These are phyloP conservation scores for Microplitis deprimator DNA, from an alignment of 2,888 invertebrate genomes.

Conservation along the genomic window DNA sequence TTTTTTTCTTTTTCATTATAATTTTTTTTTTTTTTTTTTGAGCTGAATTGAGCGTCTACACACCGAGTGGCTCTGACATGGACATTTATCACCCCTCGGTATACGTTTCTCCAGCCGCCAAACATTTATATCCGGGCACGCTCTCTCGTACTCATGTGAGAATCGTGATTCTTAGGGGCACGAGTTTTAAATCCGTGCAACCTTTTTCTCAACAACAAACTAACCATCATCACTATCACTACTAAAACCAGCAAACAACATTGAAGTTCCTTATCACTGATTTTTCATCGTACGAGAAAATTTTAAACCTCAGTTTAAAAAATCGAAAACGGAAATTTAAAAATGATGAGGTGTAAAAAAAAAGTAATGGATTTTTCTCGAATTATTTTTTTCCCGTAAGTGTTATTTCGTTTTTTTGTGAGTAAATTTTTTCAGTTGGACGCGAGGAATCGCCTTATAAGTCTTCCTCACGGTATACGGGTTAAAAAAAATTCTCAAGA, in stretches of 20 bases:
- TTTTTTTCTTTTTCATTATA: slow-evolving; percentile 8
- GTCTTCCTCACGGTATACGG: slow-evolving; percentile 57
- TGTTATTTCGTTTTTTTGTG: background rate
- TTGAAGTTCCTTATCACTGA: no score
- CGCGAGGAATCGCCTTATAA: slow-evolving; percentile 69
- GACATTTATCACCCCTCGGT: slow-evolving; percentile 65
- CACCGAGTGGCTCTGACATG: slow-evolving; percentile 57
- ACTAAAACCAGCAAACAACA: no score
- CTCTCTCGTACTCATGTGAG: slow-evolving; percentile 46
- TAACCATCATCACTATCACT: slow-evolving; percentile 24
- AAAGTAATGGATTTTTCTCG: background rate
- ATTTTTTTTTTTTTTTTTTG: slow-evolving; percentile 13
- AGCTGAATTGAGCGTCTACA: slow-evolving; percentile 39
- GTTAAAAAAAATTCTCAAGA: slow-evolving; percentile 50
- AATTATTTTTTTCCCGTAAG: background rate
- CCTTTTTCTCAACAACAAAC: slow-evolving; percentile 28
- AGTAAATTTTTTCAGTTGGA: slow-evolving; percentile 64
- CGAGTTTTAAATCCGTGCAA: slow-evolving; percentile 11
- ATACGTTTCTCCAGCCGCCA: slow-evolving; percentile 58
- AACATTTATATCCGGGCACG: slow-evolving; percentile 59
- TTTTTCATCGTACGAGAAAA: no score
- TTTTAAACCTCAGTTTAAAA: no score
- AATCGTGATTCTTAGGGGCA: slow-evolving; percentile 60
- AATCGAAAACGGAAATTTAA: no score
- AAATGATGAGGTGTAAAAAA: no score